These are phyloP conservation scores for Drosophila conformis DNA, from an alignment of 2,888 invertebrate genomes.

Conservation along the genomic window DNA sequence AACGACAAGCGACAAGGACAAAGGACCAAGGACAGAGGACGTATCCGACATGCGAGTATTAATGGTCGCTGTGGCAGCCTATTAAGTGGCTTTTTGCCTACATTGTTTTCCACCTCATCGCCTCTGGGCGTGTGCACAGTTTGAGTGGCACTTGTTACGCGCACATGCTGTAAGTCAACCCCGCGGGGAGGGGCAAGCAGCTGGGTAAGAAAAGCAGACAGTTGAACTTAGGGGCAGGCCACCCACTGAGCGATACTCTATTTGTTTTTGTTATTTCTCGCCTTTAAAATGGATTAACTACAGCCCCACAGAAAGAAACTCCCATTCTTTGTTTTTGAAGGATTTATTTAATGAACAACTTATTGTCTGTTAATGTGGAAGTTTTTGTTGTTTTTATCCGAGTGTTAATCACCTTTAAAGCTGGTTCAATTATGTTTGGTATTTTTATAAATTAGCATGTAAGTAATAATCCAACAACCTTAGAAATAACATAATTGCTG, in stretches of 20 bases:
- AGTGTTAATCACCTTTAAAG: neutral
- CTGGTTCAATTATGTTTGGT: neutral
- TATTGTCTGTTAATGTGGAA: neutral
- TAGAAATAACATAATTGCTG: neutral
- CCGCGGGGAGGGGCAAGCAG: neutral
- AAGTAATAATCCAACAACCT: neutral
- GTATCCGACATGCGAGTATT: conserved; percentile 41
- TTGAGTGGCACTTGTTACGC: conserved; percentile 74
- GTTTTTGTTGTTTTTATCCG: neutral
- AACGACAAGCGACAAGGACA: conserved; percentile 16
- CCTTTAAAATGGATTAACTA: conserved; percentile 56
- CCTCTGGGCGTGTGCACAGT: conserved; percentile 15
- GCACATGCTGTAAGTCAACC: conserved; percentile 28
- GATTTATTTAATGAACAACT: neutral
- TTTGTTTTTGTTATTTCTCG: conserved; percentile 22
- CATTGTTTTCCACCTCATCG: conserved; percentile 45
- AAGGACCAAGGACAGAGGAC: conserved; percentile 10
- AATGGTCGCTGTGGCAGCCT: conserved; percentile 61
- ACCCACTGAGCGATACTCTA: conserved; percentile 22
- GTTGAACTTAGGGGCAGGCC: conserved; percentile 8
- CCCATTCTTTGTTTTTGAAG: neutral
- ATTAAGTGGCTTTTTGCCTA: conserved; percentile 53
- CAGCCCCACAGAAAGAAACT: neutral
- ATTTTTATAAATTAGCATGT: neutral
- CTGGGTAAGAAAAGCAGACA: neutral